A percentile compares a stretch with the other conserved stretches of the same genome.
These are phyloP conservation scores for Halcyon senegalensis DNA, from an alignment of 2,113 vertebrate species.

Conservation along the genomic window DNA sequence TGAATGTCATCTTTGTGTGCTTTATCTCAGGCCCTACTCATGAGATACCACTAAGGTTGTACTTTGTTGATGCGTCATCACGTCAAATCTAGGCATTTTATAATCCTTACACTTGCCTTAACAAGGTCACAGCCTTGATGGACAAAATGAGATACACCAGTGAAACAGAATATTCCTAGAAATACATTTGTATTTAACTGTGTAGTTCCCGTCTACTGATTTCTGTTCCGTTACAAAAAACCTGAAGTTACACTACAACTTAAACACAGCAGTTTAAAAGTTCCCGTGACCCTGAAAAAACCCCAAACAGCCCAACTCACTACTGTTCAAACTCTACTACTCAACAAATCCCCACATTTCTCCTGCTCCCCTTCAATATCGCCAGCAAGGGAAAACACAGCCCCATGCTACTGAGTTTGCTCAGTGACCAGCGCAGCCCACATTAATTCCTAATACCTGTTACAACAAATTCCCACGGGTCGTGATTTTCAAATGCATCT, in stretches of 20 bases:
- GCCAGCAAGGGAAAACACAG: neutral
- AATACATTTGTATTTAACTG: neutral
- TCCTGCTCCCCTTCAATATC: neutral
- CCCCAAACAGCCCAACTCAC: neutral
- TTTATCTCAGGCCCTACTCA: neutral
- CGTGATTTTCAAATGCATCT: neutral
- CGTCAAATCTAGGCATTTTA: neutral
- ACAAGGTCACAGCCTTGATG: neutral
- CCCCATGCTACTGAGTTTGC: neutral
- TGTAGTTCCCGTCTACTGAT: neutral
- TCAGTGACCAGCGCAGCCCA: neutral
- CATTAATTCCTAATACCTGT: neutral
- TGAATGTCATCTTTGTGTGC: neutral
- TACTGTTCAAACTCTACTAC: neutral
- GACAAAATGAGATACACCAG: neutral
- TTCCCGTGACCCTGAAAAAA: neutral
- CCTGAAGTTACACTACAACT: neutral
- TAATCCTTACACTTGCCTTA: neutral
- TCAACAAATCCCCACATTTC: neutral
- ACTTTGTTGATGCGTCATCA: neutral
- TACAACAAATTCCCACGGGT: neutral
- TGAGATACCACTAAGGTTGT: neutral
- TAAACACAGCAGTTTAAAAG: neutral
- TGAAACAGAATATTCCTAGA: neutral
- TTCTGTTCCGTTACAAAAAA: neutral